phyloP scores from a whole-genome alignment of 2,113 vertebrate genomes.

The Prunella himalayana region DNA sequence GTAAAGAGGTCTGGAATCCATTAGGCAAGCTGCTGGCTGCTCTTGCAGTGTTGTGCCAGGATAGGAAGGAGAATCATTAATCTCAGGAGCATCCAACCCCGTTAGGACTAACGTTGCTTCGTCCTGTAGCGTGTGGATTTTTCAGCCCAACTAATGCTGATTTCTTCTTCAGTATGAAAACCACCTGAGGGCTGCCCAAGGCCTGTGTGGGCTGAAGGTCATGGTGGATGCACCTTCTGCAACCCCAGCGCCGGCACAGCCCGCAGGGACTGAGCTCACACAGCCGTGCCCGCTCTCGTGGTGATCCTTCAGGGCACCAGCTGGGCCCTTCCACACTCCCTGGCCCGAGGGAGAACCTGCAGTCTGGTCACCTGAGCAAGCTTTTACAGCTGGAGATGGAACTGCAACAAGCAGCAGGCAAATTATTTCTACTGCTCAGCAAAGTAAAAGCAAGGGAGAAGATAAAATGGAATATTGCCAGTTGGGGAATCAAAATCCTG shows the following conservation, averaged over 20 bases:
- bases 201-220: background rate
- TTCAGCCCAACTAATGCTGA: background rate
- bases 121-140: background rate
- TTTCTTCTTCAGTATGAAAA: conserved; percentile 46
- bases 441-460: background rate
- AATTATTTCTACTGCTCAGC: background rate
- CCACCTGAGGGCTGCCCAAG: conserved; percentile 3
- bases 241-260: background rate
- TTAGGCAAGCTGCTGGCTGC: background rate
- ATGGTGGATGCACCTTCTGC: background rate
- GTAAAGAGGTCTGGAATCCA: conserved; percentile 3
- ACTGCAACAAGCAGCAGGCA: background rate
- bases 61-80: background rate
- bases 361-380: background rate
- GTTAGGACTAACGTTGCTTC: background rate
- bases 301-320: background rate
- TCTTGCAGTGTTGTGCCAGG: background rate
- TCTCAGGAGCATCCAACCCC: background rate
- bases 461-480: background rate
- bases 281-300: accelerated
- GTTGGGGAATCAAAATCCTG: background rate
- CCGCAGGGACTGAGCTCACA: background rate
- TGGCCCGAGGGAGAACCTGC: background rate
- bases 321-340: background rate
- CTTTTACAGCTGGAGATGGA: background rate